A percentile compares a stretch with the other conserved stretches of the same genome.
phyloP scores from a whole-genome alignment of 2,888 invertebrate genomes.

The Phengaris arion region DNA sequence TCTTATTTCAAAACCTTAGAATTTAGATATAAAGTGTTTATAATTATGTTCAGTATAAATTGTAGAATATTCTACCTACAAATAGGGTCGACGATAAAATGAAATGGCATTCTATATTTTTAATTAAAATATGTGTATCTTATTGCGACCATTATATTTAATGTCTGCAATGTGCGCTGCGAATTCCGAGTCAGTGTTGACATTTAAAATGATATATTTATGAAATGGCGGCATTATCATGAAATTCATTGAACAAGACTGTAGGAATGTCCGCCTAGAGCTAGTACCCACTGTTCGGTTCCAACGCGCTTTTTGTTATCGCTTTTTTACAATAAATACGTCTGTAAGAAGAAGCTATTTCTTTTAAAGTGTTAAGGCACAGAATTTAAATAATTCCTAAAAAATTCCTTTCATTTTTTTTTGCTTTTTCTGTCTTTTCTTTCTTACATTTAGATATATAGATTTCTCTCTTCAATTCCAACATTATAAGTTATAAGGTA shows the following conservation, averaged over 20 bases:
- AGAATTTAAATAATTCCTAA: too few species aligned
- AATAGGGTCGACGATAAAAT: conserved; percentile 8
- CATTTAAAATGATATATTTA: conserved; percentile 44
- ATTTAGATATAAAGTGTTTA: not conserved
- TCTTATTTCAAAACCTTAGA: not conserved
- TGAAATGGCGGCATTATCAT: conserved; percentile 35
- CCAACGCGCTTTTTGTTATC: not conserved
- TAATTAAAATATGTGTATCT: conserved; percentile 20
- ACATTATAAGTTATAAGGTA: too few species aligned
- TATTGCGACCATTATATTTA: conserved; percentile 18
- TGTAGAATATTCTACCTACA: not conserved
- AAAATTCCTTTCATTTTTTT: too few species aligned
- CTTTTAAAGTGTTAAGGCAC: too few species aligned
- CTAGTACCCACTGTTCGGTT: not conserved
- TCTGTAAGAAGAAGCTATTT: not conserved
- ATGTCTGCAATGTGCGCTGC: conserved; percentile 24
- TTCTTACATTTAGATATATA: too few species aligned
- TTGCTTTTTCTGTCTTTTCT: too few species aligned
- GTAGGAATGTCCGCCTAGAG: not conserved
- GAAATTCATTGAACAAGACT: conserved; percentile 39
- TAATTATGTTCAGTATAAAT: not conserved
- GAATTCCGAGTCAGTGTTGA: conserved; percentile 34
- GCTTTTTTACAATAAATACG: not conserved
- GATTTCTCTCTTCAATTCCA: too few species aligned
- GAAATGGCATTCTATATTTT: conserved; percentile 16